Base-by-base conservation (phyloP, 2,113 vertebrate species). In the Polypterus senegalus region DNA sequence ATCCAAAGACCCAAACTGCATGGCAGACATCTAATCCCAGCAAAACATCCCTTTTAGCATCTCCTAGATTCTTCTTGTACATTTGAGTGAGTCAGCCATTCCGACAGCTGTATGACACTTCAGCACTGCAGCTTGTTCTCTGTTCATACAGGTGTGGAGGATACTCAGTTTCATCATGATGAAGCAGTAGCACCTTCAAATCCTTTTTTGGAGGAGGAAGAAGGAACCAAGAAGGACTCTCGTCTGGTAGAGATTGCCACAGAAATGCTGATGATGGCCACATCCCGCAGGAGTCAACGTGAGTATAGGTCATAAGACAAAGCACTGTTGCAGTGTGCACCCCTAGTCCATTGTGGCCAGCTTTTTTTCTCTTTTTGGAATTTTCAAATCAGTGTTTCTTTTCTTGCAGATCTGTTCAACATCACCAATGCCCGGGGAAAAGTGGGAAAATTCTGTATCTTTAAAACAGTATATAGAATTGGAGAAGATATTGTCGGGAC, bases 381-480 rank as follows among this genome's bases (percentile, higher is more conserved):
- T 27, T 27, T 27, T 27, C 27, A 27, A 27, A 11, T 59, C 51
- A 5, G 10, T 48, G 54, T 47, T 9, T 51, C 66, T 60, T 67
- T 4, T 71, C 56, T 54, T 64, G 3, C 76, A 98, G 96, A 94
- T 72, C 79, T 97, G 59, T 98, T 94, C 67, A 98, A 92, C 69
- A 97, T 99, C 84, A 98, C 93, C 70, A 97, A 96, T 56, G 73
- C 85, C 60, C 86, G 87, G 9, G 95, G 96, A 9, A 97, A 94
- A 69, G 94, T 99, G 67, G 94, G 90, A 3, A 94, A 91, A 0
- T 96, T 99, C 76, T 93, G 94, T 77, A 93, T 99, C 79, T 97
- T 97, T 79, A 97, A 97, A 75, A 92, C 85, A 0, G 83, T 97
- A 1, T 99, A 97, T 81, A 89, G 93, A 77, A 88, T 99, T 0